Base-by-base conservation (phyloP, 2,888 invertebrate genomes). In the Cyrtodaria siliqua region DNA sequence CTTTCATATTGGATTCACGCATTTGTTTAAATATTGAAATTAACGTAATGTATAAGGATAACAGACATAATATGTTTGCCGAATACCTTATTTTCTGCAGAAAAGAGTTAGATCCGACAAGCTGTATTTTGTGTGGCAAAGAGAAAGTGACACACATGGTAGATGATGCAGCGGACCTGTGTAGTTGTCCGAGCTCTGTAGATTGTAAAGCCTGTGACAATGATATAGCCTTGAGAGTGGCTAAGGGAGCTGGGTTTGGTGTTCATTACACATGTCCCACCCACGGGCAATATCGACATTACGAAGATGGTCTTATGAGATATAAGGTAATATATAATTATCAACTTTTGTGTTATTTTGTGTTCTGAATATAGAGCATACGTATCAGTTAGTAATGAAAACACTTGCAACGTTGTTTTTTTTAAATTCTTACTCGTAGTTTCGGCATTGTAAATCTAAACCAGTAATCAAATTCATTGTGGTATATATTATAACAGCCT, bases 291-390 rank as follows among this genome's bases (percentile, higher is more conserved):
- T 89, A 83, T 71, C 70, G 87, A 18, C 79, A 77, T 8, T 88
- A 89, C 63, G 88, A 87, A 62, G 86, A 88, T 59, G 71, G 78
- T 1, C 64, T 91, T 27, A 75, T 88, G 60, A 69, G 69, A 27
- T 82, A 86, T 71, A 91, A 91, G 83, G 87, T 86, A 57, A 20
- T 47, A 16, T 14, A 23, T 12, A n/a, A n/a, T n/a, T n/a, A n/a
- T n/a, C n/a, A n/a, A n/a, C n/a, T n/a, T n/a, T n/a, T n/a, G n/a
- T n/a, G n/a, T n/a, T n/a, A n/a, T n/a, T n/a, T n/a, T n/a, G n/a
- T n/a, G n/a, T n/a, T n/a, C n/a, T n/a, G n/a, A n/a, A n/a, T n/a
- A n/a, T n/a, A n/a, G n/a, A n/a, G n/a, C n/a, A n/a, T n/a, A n/a
- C n/a, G n/a, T n/a, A n/a, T n/a, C n/a, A n/a, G n/a, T n/a, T n/a